Conservation (phyloP, 2,113 vertebrate genomes). For the Athene cunicularia region DNA sequence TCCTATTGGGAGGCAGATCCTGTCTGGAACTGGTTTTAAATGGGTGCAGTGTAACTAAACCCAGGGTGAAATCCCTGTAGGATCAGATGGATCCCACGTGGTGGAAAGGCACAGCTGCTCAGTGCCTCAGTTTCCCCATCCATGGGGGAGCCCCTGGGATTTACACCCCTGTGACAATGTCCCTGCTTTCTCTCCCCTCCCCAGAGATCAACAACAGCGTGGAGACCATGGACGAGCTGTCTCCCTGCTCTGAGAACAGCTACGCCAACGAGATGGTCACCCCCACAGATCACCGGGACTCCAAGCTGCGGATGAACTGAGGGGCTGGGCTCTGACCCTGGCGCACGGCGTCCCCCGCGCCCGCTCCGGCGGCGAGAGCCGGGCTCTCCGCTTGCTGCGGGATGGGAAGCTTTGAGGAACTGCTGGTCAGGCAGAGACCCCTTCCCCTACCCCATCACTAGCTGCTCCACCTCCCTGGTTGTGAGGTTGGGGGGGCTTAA, state of each 20-base stretch:
- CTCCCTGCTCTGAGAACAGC: conserved; percentile 83
- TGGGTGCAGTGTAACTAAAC: background rate
- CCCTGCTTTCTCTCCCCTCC: background rate
- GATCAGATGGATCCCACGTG: rapidly evolving
- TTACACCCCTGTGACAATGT: rapidly evolving
- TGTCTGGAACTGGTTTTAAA: background rate
- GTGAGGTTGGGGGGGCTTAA: conserved; percentile 14
- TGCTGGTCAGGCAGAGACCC: background rate
- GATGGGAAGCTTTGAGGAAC: conserved; percentile 35
- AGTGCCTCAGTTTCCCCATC: background rate
- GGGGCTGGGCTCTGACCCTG: background rate
- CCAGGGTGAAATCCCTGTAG: background rate
- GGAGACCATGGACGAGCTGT: conserved; percentile 85
- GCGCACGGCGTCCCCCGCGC: rapidly evolving
- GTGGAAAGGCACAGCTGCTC: rapidly evolving
- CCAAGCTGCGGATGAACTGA: conserved; percentile 59
- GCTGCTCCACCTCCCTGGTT: conserved; percentile 54
- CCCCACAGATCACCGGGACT: conserved; percentile 14
- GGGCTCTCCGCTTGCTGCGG: background rate
- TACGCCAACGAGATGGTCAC: conserved; percentile 75
- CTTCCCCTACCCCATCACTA: background rate
- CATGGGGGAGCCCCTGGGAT: background rate
- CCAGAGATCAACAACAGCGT: conserved; percentile 88
- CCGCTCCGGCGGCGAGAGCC: background rate
- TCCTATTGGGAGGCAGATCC: background rate